Conservation (phyloP, 1,140 invertebrate genomes). For the Drosophila pseudoobscura region DNA sequence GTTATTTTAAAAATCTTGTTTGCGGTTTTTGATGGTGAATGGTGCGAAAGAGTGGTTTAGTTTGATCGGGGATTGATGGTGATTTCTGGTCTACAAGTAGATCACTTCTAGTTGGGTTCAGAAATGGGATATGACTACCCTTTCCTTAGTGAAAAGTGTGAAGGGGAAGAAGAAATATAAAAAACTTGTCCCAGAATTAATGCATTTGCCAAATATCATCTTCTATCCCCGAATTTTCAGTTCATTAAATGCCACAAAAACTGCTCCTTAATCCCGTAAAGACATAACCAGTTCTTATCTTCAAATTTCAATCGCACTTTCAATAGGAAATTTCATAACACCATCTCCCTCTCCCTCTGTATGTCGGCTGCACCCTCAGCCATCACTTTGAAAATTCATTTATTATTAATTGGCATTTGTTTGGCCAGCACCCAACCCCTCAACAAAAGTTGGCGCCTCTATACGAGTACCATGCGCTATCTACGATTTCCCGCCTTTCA, state of each 20-base stretch:
- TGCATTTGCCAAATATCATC: no score
- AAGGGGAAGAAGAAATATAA: no score
- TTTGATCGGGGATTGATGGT: neutral
- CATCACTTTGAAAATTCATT: conserved; percentile 12
- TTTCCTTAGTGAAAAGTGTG: no score
- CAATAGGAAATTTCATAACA: no score
- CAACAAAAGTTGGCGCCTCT: conserved; percentile 43
- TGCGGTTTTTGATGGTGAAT: neutral
- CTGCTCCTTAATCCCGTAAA: no score
- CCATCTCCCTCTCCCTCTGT: no score
- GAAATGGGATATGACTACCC: neutral
- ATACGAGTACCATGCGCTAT: neutral
- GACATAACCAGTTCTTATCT: no score
- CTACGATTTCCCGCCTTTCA: neutral
- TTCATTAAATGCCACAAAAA: neutral
- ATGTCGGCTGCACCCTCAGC: neutral
- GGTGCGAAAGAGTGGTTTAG: neutral
- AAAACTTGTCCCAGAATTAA: no score
- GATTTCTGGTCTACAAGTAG: neutral
- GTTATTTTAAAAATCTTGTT: neutral
- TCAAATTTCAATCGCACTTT: no score
- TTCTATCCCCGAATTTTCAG: neutral
- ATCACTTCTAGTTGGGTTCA: neutral
- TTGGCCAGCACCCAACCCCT: conserved; percentile 9
- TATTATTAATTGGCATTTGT: conserved; percentile 57